Evolutionary conservation across 2,113 vertebrate genomes (phyloP).

Genomic region (Aplodontia rufa): DNA sequence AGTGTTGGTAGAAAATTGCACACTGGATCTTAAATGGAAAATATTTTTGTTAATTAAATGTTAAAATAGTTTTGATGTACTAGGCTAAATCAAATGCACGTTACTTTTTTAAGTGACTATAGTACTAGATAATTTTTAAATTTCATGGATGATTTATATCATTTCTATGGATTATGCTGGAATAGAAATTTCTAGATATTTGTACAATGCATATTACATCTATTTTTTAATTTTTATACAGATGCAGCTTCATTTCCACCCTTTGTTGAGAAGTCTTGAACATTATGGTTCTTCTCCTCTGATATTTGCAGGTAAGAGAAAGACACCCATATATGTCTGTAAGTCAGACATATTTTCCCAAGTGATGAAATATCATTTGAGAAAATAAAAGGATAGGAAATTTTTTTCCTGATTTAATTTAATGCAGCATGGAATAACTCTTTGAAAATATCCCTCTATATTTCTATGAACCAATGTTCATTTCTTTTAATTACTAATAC

Average conservation of each 20-base stretch:
- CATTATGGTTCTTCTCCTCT: constrained; percentile 92
- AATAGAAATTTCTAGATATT: background rate
- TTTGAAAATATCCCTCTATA: background rate
- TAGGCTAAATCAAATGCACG: background rate
- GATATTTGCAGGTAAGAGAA: constrained; percentile 95
- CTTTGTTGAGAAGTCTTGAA: constrained; percentile 86
- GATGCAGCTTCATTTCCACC: constrained; percentile 95
- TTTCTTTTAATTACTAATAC: background rate
- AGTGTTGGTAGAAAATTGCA: background rate
- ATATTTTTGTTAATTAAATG: background rate
- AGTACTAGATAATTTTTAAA: background rate
- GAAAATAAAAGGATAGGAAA: background rate
- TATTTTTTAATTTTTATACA: constrained; percentile 79
- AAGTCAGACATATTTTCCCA: background rate
- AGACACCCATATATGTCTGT: background rate
- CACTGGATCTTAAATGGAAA: background rate
- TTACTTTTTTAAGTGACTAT: background rate
- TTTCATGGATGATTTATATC: background rate
- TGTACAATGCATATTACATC: background rate
- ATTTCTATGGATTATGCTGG: background rate
- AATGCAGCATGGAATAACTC: background rate
- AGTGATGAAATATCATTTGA: background rate
- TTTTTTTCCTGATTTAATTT: background rate
- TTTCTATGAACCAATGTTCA: background rate
- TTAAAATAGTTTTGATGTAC: background rate